Evolutionary conservation across 2,797 vertebrate species (phyloP), one percentile per base, ranked within the genome.

Genomic region (Poecilia wingei): DNA sequence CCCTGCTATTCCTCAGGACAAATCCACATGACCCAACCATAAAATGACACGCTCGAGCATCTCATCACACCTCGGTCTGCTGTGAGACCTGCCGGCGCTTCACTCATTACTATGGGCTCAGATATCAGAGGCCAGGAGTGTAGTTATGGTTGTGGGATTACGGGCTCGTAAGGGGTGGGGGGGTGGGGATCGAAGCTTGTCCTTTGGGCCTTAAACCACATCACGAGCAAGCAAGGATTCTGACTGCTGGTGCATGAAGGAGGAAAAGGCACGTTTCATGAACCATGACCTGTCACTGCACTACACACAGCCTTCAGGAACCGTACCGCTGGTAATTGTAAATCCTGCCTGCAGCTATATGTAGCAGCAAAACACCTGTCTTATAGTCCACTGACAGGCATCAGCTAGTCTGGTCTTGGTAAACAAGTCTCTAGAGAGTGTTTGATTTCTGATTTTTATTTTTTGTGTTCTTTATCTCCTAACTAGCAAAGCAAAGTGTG

Each of bases 191-290:
- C 39, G 46, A 86, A 75, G 77, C 85, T 77, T 82, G 81, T 92
- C 87, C 88, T 87, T 64, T 84, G 87, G 88, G 86, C 87, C 68
- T 86, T 79, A 87, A 83, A 84, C 83, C 87, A 75, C 88, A 86
- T 92, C 90, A 88, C 36, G 74, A 89, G 90, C 86, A 68, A 84
- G 89, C 87, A 79, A 84, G 87, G 83, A 91, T 87, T 87, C 78
- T 85, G 86, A 70, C 86, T 82, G 75, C 76, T 90, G 85, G 83
- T 89, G 91, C 91, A 85, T 92, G 93, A 94, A 94, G 92, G 75
- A 75, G 85, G 81, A 90, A 81, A 77, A 78, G 91, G 87, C 87
- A 88, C 89, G 87, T 88, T 93, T 92, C 87, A 94, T 91, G 91
- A 94, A 93, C 87, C 83, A 85, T 86, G 79, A 70, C 83, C 82